Percentiles rank a stretch among this genome's conserved stretches.
phyloP scores from a whole-genome alignment of 2,797 vertebrate species.

The Salmo trutta region DNA sequence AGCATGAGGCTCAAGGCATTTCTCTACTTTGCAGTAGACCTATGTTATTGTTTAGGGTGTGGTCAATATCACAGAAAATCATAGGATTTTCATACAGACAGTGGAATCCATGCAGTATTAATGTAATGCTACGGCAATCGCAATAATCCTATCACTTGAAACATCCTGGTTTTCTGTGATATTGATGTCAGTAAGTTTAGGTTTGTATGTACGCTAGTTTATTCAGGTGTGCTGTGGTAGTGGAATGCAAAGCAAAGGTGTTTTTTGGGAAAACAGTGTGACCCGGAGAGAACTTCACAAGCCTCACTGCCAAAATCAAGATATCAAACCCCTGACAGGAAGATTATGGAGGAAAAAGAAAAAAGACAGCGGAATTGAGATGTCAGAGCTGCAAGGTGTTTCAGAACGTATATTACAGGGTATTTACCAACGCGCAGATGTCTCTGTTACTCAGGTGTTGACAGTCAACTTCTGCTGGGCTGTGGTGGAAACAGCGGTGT shows the following conservation, averaged over 20 bases:
- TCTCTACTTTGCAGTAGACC: too few relatives aligned
- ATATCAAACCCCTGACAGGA: slow-evolving; percentile 58
- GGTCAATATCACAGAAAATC: too few relatives aligned
- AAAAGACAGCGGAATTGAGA: slow-evolving; percentile 61
- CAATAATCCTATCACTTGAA: slow-evolving; percentile 18
- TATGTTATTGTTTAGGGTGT: too few relatives aligned
- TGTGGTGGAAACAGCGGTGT: slow-evolving; percentile 33
- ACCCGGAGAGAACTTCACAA: slow-evolving; percentile 6
- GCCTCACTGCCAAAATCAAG: slow-evolving; percentile 17
- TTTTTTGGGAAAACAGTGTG: slow-evolving; percentile 32
- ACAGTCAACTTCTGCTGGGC: slow-evolving; percentile 58
- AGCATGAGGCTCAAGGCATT: not conserved
- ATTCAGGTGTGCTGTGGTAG: slow-evolving; percentile 30
- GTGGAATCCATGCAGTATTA: not conserved
- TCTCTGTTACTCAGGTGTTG: slow-evolving; percentile 72
- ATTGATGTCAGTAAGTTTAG: not conserved
- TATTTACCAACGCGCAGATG: slow-evolving; percentile 77
- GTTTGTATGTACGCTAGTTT: not conserved
- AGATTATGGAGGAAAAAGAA: slow-evolving; percentile 19
- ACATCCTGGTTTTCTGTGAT: slow-evolving; percentile 27
- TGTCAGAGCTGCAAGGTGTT: slow-evolving; percentile 64
- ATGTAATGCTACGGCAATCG: not conserved
- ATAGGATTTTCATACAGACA: too few relatives aligned
- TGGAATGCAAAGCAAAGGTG: slow-evolving; percentile 32
- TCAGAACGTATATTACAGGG: slow-evolving; percentile 65